Evolutionary conservation across 1,140 invertebrate genomes (phyloP), one percentile per base, ranked within the genome.

Genomic region (Anoplophora glabripennis): DNA sequence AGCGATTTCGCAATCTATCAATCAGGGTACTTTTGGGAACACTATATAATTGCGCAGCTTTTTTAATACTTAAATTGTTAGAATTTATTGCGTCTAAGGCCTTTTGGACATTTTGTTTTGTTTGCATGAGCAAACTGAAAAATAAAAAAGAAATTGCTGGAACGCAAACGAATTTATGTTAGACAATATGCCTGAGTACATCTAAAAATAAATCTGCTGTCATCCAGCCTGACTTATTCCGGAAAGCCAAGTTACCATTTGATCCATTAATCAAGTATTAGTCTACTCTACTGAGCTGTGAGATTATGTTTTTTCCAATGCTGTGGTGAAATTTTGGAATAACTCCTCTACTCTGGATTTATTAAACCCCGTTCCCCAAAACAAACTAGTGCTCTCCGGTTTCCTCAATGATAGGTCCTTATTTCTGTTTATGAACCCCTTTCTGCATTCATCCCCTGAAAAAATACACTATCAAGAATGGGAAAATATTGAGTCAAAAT

Each of bases 121-220:
- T 38, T 12, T 4, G 12, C 12, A n/a, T 40, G 3, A 40, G 11
- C 10, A 37, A n/a, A n/a, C n/a, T n/a, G n/a, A n/a, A n/a, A n/a
- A n/a, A n/a, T n/a, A n/a, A n/a, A n/a, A n/a, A n/a, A n/a, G n/a
- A n/a, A n/a, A n/a, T n/a, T n/a, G n/a, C n/a, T n/a, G n/a, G n/a
- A n/a, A n/a, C n/a, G n/a, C n/a, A n/a, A n/a, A n/a, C n/a, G n/a
- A n/a, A n/a, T n/a, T n/a, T n/a, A n/a, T n/a, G n/a, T n/a, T n/a
- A n/a, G n/a, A 49, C 37, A 15, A 63, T 55, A 44, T 78, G 73
- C 63, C 75, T 15, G 8, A 76, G 61, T 51, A 73, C 71, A 40
- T 56, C 51, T 1, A 73, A 17, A 61, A 78, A 78, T 34, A 67
- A 65, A 11, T 71, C 49, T 41, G 56, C 60, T 40, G 66, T 69